phyloP scores from a whole-genome alignment of 64 coral and sea anemone genomes.

The Montipora capricornis region DNA sequence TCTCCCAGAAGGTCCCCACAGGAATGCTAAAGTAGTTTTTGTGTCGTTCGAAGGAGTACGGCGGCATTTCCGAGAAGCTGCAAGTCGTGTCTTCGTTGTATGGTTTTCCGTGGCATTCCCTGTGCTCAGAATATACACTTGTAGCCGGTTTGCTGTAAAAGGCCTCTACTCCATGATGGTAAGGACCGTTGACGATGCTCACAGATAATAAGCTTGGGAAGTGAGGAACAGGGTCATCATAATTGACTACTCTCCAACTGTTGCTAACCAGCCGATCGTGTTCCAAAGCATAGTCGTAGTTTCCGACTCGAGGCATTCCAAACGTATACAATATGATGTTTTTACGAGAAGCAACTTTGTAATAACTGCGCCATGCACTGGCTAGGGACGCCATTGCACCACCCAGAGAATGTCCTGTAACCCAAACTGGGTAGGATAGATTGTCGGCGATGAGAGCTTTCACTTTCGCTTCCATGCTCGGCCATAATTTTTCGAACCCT shows the following conservation, averaged over 20 bases:
- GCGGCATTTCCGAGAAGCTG: slow-evolving; percentile 7
- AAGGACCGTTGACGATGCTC: slow-evolving; percentile 8
- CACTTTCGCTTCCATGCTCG: slow-evolving; percentile 12
- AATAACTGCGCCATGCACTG: slow-evolving; percentile 36
- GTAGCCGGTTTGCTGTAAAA: slow-evolving; percentile 38
- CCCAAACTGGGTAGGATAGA: slow-evolving; percentile 38
- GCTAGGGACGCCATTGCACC: slow-evolving; percentile 75
- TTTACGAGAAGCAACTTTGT: slow-evolving; percentile 35
- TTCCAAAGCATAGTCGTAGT: slow-evolving; percentile 40
- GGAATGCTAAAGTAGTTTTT: slow-evolving; percentile 58
- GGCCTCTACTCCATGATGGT: slow-evolving; percentile 66
- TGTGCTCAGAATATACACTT: slow-evolving; percentile 31
- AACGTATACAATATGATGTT: slow-evolving; percentile 69
- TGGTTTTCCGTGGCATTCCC: slow-evolving; percentile 60
- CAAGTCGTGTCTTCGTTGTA: slow-evolving; percentile 62
- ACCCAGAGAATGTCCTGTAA: slow-evolving; percentile 75
- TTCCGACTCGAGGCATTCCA: slow-evolving; percentile 75
- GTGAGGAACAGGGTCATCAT: slow-evolving; percentile 59
- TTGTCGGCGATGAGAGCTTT: slow-evolving; percentile 2
- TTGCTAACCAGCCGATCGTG: slow-evolving; percentile 51
- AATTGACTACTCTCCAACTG: slow-evolving; percentile 65
- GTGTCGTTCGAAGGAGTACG: neutral
- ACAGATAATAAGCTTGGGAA: slow-evolving; percentile 13
- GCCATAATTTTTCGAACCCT: slow-evolving; percentile 46
- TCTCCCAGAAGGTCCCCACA: slow-evolving; percentile 45